Conservation (phyloP, 2,113 vertebrate genomes). For the Rousettus leschenaultii region DNA sequence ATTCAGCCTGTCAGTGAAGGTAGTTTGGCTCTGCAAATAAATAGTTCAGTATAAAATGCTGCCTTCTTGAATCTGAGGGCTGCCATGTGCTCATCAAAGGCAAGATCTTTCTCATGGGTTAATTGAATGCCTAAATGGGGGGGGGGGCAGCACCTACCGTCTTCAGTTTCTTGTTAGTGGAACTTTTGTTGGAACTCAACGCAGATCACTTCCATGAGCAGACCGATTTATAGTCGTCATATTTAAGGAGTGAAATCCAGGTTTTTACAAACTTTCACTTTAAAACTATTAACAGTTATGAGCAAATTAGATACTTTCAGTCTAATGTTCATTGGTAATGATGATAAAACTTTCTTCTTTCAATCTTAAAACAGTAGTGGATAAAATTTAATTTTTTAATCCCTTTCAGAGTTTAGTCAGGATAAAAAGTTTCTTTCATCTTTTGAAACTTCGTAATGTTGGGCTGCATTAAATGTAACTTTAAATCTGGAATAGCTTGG, state of each 20-base stretch:
- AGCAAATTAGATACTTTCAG: background rate
- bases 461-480: background rate
- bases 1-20: background rate
- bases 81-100: background rate
- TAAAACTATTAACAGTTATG: background rate
- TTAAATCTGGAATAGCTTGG: slow-evolving; percentile 12
- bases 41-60: too few species aligned
- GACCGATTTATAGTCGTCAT: accelerated
- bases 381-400: background rate
- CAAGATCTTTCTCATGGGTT: too few species aligned
- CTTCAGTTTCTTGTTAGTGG: background rate
- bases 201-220: background rate
- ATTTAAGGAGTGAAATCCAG: background rate
- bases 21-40: background rate
- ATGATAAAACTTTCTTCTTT: background rate
- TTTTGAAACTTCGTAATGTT: background rate
- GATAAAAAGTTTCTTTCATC: slow-evolving; percentile 14
- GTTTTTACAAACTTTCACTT: background rate
- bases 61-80: background rate
- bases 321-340: background rate
- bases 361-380: background rate
- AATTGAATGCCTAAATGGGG: accelerated
- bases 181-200: background rate
- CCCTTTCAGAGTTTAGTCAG: background rate
- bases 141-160: background rate